Base-by-base conservation (phyloP, 2,797 vertebrate genomes). In the Chrosomus eos region DNA sequence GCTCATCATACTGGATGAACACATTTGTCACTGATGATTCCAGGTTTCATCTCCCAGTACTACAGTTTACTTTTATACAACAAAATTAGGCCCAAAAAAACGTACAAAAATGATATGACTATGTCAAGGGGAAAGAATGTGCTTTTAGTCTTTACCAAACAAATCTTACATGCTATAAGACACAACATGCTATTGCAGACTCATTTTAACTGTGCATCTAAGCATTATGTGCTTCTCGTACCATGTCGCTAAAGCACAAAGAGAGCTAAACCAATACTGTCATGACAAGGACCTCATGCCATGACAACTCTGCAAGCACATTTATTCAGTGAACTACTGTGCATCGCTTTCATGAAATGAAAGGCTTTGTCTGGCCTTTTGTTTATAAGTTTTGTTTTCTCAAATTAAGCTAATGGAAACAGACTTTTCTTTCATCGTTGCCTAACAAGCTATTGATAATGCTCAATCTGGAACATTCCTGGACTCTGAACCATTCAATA, bases 401-500 rank as follows among this genome's bases (percentile, higher is more conserved):
- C 67, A 83, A 72, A 86, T 31, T 72, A 91, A 92, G 89, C 67
- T 75, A 85, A 93, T 94, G 91, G 91, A 94, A 93, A 92, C 92
- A 94, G 93, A 68, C 76, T 28, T 81, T 66, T 21, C 53, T 48
- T 87, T 76, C 79, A 73, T 74, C 21, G 77, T 88, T 21, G 48
- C 86, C 58, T 84, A 51, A 26, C 88, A 87, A 90, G 89, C 89
- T 79, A 70, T 77, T 80, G 73, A 89, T 91, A 89, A 91, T 87
- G 90, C 88, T 85, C 85, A 89, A 91, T 91, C 90, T 92, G 91
- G 90, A 91, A 91, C 89, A 89, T 89, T 90, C 85, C 76, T 88
- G 81, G 82, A 79, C 88, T 91, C 91, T 92, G 89, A 93, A 90
- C 85, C 91, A 92, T 93, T 95, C 93, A 93, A 85, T 71, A 31